phyloP scores from a whole-genome alignment of 2,888 invertebrate species.

The Ophion ellenae region DNA sequence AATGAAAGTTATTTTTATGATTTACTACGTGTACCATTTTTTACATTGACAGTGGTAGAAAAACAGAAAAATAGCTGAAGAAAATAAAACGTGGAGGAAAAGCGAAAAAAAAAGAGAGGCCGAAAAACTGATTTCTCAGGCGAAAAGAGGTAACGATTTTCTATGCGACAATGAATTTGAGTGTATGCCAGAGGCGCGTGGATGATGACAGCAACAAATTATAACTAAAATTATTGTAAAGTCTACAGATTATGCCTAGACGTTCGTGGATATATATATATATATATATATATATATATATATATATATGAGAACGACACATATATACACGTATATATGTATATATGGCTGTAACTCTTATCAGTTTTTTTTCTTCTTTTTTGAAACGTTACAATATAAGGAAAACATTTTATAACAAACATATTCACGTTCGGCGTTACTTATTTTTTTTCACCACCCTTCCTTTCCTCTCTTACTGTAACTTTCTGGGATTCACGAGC shows the following conservation, averaged over 20 bases:
- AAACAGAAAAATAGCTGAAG: conserved; percentile 34
- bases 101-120: conserved; percentile 35
- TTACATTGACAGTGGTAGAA: conserved; percentile 57
- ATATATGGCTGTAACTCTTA: conserved; percentile 78
- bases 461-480: not conserved
- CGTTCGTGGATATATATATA: conserved; percentile 75
- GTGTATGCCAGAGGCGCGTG: conserved; percentile 69
- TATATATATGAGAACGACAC: conserved; percentile 1
- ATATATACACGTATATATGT: conserved; percentile 78
- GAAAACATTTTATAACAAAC: conserved; percentile 82
- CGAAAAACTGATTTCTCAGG: conserved; percentile 74
- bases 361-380: conserved; percentile 74
- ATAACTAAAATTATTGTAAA: conserved; percentile 79
- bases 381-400: conserved; percentile 82
- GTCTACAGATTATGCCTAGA: conserved; percentile 80
- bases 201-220: conserved; percentile 67
- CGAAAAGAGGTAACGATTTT: conserved; percentile 72
- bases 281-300: conserved; percentile 76
- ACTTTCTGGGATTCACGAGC: not conserved
- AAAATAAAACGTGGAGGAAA: conserved; percentile 38
- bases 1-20: conserved; percentile 68
- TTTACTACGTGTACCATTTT: conserved; percentile 57
- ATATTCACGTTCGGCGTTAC: conserved; percentile 12
- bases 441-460: not conserved
- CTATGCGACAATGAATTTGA: conserved; percentile 74